These are phyloP conservation scores for Euphydryas editha DNA, from an alignment of 2,888 invertebrate genomes.

Conservation along the genomic window DNA sequence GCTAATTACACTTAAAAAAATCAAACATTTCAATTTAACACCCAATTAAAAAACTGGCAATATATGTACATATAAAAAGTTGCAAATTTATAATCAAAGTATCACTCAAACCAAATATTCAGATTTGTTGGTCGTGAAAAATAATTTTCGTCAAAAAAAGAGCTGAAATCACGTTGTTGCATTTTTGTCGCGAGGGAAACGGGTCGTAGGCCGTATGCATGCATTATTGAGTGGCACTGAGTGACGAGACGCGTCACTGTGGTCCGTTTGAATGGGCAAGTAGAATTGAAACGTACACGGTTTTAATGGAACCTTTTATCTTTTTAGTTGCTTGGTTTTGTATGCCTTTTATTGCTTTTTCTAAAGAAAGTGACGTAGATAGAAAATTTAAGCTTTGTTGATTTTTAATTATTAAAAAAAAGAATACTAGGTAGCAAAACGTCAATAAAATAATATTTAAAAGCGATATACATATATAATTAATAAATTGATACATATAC, in stretches of 20 bases:
- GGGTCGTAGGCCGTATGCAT: constrained; percentile 59
- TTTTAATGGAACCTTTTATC: constrained; percentile 5
- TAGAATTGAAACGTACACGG: constrained; percentile 37
- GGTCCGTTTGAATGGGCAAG: constrained; percentile 48
- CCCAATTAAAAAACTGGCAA: background rate
- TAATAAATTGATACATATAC: too few relatives aligned
- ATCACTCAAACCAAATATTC: background rate
- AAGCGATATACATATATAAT: too few relatives aligned
- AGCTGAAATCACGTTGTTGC: constrained; percentile 42
- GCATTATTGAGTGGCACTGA: constrained; percentile 80
- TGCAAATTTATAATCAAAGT: background rate
- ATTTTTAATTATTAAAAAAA: too few relatives aligned
- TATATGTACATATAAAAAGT: background rate
- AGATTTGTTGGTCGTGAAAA: constrained; percentile 20
- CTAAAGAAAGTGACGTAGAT: too few relatives aligned
- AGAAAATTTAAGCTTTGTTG: background rate
- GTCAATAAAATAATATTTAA: too few relatives aligned
- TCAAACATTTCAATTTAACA: background rate
- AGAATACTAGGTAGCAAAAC: too few relatives aligned
- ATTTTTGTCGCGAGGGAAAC: constrained; percentile 58
- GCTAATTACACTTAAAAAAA: too few relatives aligned
- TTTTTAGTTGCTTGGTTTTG: background rate
- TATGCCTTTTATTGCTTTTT: background rate
- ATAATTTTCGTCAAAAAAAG: constrained; percentile 39
- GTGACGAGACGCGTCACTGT: constrained; percentile 71